Evolutionary conservation across 2,797 vertebrate genomes (phyloP).

Genomic region (Apogon hyalosoma): DNA sequence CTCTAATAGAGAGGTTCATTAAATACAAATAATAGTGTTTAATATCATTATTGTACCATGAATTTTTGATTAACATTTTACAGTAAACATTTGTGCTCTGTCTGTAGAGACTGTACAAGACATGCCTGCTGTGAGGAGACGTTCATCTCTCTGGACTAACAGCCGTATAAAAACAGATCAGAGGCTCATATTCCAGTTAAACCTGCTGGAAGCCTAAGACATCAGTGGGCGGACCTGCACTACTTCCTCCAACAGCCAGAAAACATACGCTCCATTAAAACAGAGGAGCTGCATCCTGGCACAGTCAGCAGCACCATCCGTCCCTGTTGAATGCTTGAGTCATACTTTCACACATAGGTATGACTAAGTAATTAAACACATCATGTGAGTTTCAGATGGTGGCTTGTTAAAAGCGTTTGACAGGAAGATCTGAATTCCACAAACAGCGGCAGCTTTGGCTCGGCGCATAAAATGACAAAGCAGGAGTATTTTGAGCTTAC

Average conservation of each 20-base stretch:
- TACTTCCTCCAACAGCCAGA: constrained; percentile 63
- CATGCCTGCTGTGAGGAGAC: constrained; percentile 64
- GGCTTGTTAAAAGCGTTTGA: constrained; percentile 25
- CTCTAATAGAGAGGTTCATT: constrained; percentile 9
- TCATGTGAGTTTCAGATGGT: constrained; percentile 40
- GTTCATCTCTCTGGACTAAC: constrained; percentile 38
- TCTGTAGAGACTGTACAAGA: constrained; percentile 39
- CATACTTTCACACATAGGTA: constrained; percentile 59
- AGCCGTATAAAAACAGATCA: constrained; percentile 69
- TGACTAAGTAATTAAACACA: constrained; percentile 44
- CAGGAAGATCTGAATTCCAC: constrained; percentile 26
- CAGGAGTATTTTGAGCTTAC: constrained; percentile 79
- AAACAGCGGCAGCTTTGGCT: constrained; percentile 10
- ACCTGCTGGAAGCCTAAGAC: constrained; percentile 75
- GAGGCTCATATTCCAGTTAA: constrained; percentile 73
- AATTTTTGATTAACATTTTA: constrained; percentile 51
- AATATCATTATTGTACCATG: constrained; percentile 23
- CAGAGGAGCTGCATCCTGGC: constrained; percentile 44
- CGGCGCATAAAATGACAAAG: constrained; percentile 42
- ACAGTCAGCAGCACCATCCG: constrained; percentile 50
- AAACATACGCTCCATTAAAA: constrained; percentile 53
- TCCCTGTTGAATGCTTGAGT: constrained; percentile 48
- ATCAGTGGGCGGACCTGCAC: constrained; percentile 33
- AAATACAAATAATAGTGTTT: constrained; percentile 17
- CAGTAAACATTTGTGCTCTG: constrained; percentile 33